Percentiles rank a stretch among this genome's conserved stretches.
Conservation (phyloP, 1,140 invertebrate genomes). For the Physella acuta region DNA sequence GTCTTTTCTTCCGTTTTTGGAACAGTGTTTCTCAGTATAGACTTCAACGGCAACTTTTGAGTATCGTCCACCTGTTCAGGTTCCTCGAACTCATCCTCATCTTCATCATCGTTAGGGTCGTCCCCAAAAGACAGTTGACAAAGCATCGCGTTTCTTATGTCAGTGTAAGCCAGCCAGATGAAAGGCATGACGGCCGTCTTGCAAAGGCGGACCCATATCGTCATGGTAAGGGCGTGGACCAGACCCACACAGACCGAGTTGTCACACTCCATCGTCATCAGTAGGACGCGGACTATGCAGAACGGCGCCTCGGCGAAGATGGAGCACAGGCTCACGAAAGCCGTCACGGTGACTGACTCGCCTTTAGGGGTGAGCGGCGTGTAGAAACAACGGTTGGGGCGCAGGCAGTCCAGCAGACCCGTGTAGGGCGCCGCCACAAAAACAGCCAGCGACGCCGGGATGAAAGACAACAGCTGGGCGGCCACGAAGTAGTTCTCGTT, state of each 20-base stretch:
- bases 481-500: constrained; percentile 26
- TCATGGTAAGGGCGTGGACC: constrained; percentile 22
- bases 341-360: constrained; percentile 28
- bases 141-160: constrained; percentile 31
- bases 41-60: constrained; percentile 8
- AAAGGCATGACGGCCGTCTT: constrained; percentile 32
- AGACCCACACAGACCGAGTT: constrained; percentile 28
- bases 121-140: constrained; percentile 25
- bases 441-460: constrained; percentile 23
- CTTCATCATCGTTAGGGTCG: constrained; percentile 13
- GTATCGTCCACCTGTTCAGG: constrained; percentile 1
- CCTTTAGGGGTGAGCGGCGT: constrained; percentile 25
- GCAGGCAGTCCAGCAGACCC: constrained; percentile 28
- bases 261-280: constrained; percentile 31
- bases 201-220: constrained; percentile 31
- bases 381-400: constrained; percentile 24
- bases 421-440: constrained; percentile 27
- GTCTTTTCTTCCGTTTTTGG: too few relatives aligned
- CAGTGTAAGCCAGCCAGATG: constrained; percentile 32
- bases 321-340: constrained; percentile 26
- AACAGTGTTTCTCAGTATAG: too few relatives aligned
- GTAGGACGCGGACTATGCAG: constrained; percentile 33
- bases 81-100: constrained; percentile 10
- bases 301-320: constrained; percentile 33
- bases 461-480: constrained; percentile 26